These are phyloP conservation scores for Zygaena filipendulae DNA, from an alignment of 2,888 invertebrate genomes.

Conservation along the genomic window DNA sequence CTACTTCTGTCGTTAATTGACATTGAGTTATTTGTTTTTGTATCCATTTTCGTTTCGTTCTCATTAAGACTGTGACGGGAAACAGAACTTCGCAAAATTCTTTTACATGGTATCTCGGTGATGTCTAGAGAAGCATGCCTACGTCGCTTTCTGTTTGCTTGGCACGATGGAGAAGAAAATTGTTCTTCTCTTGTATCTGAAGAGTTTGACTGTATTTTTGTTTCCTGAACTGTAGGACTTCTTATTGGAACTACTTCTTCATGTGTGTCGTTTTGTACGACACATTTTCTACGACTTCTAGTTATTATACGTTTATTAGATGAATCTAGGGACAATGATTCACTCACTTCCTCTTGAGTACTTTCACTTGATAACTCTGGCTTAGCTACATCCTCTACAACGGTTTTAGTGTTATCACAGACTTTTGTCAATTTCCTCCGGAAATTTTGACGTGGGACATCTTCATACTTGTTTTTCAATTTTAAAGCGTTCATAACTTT, in stretches of 20 bases:
- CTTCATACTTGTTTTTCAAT: slow-evolving; percentile 18
- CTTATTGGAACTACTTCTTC: background rate
- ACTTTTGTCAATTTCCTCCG: slow-evolving; percentile 2
- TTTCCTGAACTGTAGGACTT: background rate
- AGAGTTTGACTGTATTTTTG: background rate
- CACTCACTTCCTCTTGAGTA: too few species aligned
- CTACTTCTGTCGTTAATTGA: too few species aligned
- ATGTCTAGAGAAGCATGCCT: slow-evolving; percentile 22
- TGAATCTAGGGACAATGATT: too few species aligned
- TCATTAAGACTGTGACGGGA: slow-evolving; percentile 1
- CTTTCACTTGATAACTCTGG: too few species aligned
- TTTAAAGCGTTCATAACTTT: slow-evolving; percentile 39
- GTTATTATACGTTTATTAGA: slow-evolving; percentile 14
- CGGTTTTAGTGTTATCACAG: background rate
- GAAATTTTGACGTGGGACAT: background rate
- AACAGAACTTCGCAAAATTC: slow-evolving; percentile 30
- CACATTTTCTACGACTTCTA: slow-evolving; percentile 21
- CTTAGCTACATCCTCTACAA: background rate
- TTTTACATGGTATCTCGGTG: slow-evolving; percentile 23
- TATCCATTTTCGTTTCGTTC: too few species aligned
- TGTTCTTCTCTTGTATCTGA: slow-evolving; percentile 7
- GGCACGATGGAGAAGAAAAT: slow-evolving; percentile 1
- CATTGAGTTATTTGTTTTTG: too few species aligned
- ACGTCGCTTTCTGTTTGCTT: slow-evolving; percentile 16
- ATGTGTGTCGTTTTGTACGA: slow-evolving; percentile 1